These are phyloP conservation scores for Drosophila picticornis DNA, from an alignment of 2,888 invertebrate species.

Conservation along the genomic window DNA sequence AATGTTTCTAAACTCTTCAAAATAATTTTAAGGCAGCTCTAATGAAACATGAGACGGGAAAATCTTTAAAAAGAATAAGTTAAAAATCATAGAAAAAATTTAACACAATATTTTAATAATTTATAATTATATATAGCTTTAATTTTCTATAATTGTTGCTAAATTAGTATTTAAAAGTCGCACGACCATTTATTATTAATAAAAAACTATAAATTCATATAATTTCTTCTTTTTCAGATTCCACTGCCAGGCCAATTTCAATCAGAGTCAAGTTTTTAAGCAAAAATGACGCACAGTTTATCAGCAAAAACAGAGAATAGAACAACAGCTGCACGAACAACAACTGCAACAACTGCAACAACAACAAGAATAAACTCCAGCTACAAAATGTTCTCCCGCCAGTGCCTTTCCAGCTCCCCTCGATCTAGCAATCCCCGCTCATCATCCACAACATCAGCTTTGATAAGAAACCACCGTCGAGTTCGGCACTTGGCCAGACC, in stretches of 20 bases:
- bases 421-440: slow-evolving; percentile 44
- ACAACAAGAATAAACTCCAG: slow-evolving; percentile 28
- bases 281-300: slow-evolving; percentile 59
- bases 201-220: neutral
- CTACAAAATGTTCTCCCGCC: slow-evolving; percentile 81
- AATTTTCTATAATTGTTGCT: neutral
- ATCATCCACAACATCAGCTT: slow-evolving; percentile 41
- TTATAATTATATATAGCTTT: neutral
- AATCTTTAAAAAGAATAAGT: neutral
- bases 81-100: neutral
- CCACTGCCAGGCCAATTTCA: slow-evolving; percentile 48
- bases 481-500: slow-evolving; percentile 43
- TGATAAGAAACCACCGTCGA: slow-evolving; percentile 41
- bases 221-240: slow-evolving; percentile 49
- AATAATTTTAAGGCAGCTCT: neutral
- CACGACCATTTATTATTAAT: neutral
- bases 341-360: slow-evolving; percentile 8
- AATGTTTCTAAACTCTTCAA: neutral
- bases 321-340: slow-evolving; percentile 15
- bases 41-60: neutral
- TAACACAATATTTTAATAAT: neutral
- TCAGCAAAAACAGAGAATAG: slow-evolving; percentile 14
- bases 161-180: neutral
- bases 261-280: slow-evolving; percentile 12
- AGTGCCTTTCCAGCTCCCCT: slow-evolving; percentile 81